Base-by-base conservation (phyloP, 2,113 vertebrate species). In the Neopipo cinnamomea region DNA sequence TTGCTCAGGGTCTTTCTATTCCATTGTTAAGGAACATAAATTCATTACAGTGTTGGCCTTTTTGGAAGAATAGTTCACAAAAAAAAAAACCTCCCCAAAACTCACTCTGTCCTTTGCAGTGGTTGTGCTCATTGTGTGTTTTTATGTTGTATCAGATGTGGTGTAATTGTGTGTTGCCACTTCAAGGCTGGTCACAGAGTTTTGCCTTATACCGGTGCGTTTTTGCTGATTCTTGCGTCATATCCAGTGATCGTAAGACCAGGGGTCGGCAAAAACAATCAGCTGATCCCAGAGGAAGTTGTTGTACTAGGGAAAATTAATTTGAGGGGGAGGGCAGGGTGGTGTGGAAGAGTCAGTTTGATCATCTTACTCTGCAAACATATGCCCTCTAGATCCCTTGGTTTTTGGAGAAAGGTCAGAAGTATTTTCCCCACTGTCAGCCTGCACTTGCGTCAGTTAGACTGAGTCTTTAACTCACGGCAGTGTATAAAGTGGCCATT, bases 331-430 rank as follows among this genome's bases (percentile, higher is more conserved):
- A 35, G 24, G 28, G 20, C 9, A 49, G 30, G 6, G 9, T 33
- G 13, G 12, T 12, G n/a, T 4, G 5, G 18, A 42, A 39, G 35
- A 25, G 11, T 41, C 0, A 0, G 13, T 24, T 46, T 35, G 8
- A 8, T 67, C 11, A 11, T 56, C 24, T 50, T 39, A 15, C 3
- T 39, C 47, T 30, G 30, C 49, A 42, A 22, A 25, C 0, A 0
- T 21, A 22, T 8, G 8, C 47, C 59, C 14, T 89, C 67, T 23
- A 27, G 16, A 24, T 35, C 6, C 47, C 23, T 58, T 67, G 30
- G 2, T 5, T 50, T 88, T 79, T 63, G 55, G 39, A 66, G 76
- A 25, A 42, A 5, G 33, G 22, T 63, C 42, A 49, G 55, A 66
- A 56, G 37, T n/a, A 19, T 50, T 14, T 18, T 56, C 41, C 8